phyloP scores from a whole-genome alignment of 2,113 vertebrate genomes.

The Lepus timidus region DNA sequence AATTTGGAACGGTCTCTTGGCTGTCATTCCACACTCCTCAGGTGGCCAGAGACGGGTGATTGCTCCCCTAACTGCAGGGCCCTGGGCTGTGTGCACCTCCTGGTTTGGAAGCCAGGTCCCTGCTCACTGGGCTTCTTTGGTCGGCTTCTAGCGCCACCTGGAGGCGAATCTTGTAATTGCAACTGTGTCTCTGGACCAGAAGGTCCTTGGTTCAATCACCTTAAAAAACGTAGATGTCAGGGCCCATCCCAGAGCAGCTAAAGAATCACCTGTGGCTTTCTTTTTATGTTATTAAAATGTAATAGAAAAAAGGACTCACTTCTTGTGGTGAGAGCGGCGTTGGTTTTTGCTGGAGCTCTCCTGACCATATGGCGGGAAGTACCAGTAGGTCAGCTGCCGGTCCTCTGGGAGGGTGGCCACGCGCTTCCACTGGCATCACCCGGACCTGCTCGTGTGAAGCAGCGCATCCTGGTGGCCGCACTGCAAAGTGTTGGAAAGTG shows the following conservation, averaged over 20 bases:
- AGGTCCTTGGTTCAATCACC: not conserved
- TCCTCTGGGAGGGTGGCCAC: not conserved
- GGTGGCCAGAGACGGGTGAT: not conserved
- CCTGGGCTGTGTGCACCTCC: too few species aligned
- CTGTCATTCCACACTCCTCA: not conserved
- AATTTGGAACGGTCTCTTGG: not conserved
- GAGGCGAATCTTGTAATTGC: constrained; percentile 20
- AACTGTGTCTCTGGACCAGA: not conserved
- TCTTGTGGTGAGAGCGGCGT: not conserved
- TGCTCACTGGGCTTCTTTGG: not conserved
- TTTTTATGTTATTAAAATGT: too few species aligned
- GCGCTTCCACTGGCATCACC: too few species aligned
- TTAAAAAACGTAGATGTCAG: not conserved
- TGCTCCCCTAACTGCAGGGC: not conserved
- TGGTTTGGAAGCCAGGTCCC: rapidly evolving
- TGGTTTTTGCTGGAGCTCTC: not conserved
- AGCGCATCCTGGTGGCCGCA: too few species aligned
- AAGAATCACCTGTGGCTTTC: not conserved
- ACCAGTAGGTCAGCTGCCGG: not conserved
- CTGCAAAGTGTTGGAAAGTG: not conserved
- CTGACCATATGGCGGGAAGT: not conserved
- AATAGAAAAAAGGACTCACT: not conserved
- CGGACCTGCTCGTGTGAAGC: too few species aligned
- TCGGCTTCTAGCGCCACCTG: constrained; percentile 35
- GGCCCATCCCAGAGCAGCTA: not conserved